phyloP scores from a whole-genome alignment of 2,113 vertebrate genomes.

The Mormoops blainvillei region DNA sequence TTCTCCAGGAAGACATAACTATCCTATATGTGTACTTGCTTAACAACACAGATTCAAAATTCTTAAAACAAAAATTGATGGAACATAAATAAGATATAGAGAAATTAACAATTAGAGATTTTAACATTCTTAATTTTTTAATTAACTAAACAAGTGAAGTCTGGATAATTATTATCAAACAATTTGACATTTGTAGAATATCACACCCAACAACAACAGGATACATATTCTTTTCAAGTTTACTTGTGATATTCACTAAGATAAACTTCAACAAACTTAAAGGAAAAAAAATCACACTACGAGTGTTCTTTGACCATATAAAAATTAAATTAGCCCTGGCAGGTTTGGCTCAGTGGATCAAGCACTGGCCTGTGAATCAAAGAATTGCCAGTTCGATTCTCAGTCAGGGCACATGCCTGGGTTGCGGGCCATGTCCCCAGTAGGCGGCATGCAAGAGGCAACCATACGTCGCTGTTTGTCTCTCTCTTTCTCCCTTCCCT shows the following conservation, averaged over 20 bases:
- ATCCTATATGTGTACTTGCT: neutral
- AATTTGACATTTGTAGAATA: neutral
- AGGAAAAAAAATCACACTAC: neutral
- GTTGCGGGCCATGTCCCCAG: too few relatives aligned
- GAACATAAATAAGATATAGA: neutral
- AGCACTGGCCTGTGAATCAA: too few relatives aligned
- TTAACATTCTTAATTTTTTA: neutral
- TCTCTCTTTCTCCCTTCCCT: too few relatives aligned
- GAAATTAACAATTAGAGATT: neutral
- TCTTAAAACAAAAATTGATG: neutral
- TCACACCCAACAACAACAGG: neutral
- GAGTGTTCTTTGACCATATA: neutral
- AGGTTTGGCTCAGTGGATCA: too few relatives aligned
- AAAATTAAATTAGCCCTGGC: constrained; percentile 1
- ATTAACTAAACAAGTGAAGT: neutral
- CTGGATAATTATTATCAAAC: neutral
- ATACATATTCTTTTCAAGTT: neutral
- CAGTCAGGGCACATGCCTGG: too few relatives aligned
- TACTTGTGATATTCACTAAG: neutral
- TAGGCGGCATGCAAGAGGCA: too few relatives aligned
- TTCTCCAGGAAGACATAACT: neutral
- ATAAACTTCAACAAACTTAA: neutral
- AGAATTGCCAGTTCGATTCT: too few relatives aligned
- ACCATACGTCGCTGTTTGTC: too few relatives aligned
- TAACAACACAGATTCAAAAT: neutral